Percentiles rank a stretch among this genome's conserved stretches.
Conservation (phyloP, 2,888 invertebrate genomes). For the Amblyjoppa proteus region DNA sequence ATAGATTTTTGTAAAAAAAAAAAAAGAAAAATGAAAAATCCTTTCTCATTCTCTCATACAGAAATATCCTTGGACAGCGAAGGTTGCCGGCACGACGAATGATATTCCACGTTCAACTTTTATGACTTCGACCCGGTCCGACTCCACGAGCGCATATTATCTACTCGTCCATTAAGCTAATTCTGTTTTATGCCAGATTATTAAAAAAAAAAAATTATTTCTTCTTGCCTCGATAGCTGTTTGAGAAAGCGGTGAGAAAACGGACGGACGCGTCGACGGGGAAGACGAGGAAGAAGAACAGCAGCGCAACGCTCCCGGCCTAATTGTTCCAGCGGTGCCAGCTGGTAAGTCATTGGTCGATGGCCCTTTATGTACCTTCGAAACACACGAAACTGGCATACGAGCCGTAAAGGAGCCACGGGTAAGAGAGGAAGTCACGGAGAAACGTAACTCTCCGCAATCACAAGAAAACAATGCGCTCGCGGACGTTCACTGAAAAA, state of each 20-base stretch:
- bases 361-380: slow-evolving; percentile 63
- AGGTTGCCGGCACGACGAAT: neutral
- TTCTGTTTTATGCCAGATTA: neutral
- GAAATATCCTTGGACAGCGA: too few relatives aligned
- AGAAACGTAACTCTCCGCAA: slow-evolving; percentile 30
- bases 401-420: slow-evolving; percentile 20
- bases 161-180: neutral
- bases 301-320: slow-evolving; percentile 36
- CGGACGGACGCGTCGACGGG: slow-evolving; percentile 26
- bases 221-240: neutral
- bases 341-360: slow-evolving; percentile 65
- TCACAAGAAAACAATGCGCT: slow-evolving; percentile 9
- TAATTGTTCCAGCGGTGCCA: slow-evolving; percentile 63
- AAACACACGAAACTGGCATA: slow-evolving; percentile 46
- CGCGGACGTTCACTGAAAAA: neutral
- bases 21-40: too few relatives aligned
- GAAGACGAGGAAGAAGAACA: neutral
- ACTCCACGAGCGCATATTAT: neutral
- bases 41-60: too few relatives aligned
- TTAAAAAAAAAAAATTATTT: neutral
- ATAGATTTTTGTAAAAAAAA: too few relatives aligned
- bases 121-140: neutral
- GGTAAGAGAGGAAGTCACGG: neutral
- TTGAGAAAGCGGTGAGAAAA: slow-evolving; percentile 1
- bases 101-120: neutral